Evolutionary conservation across 2,113 vertebrate genomes (phyloP), one percentile per base, ranked within the genome.

Genomic region (Gadus chalcogrammus): DNA sequence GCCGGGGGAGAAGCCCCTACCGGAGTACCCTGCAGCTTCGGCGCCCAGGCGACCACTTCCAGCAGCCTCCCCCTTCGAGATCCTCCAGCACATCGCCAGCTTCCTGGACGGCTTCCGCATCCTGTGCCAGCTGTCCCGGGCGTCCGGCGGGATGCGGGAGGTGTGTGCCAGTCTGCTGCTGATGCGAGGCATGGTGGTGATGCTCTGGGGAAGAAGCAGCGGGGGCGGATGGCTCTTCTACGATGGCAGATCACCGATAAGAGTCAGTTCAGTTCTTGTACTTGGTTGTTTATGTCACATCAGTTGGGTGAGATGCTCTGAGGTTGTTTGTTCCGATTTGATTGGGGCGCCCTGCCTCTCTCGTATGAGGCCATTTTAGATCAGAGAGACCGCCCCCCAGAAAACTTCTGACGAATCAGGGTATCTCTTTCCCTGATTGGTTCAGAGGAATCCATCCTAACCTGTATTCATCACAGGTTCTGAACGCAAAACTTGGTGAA

Each of bases 221-320:
- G 84, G n/a, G n/a, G 17, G 85, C 88, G 8, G 92, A 95, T 75
- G 95, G 96, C 68, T 93, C 91, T 68, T 85, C 84, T 16, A 94
- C 97, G 0, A n/a, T 99, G 97, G 97, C 95, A 98, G 88, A 96
- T 98, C 84, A 96, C 96, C 79, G 93, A 98, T 88, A 99, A 99
- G 95, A n/a, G 97, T 97, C 66, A 82, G 92, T 85, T 15, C 13
- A 58, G 15, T 58, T 35, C 6, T 35, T 35, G 31, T 35, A 24
- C 31, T 35, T 35, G 6, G 31, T 35, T 35, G 4, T 35, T 35
- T 7, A 35, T 5, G 6, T 35, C 6, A 35, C n/a, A n/a, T n/a
- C n/a, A n/a, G n/a, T n/a, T 35, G 31, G 31, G 31, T 35, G 4
- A 35, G 6, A 35, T 35, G 31, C 31, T 35, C 31, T 35, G 31